Evolutionary conservation across 2,113 vertebrate species (phyloP).

Genomic region (Parus major): DNA sequence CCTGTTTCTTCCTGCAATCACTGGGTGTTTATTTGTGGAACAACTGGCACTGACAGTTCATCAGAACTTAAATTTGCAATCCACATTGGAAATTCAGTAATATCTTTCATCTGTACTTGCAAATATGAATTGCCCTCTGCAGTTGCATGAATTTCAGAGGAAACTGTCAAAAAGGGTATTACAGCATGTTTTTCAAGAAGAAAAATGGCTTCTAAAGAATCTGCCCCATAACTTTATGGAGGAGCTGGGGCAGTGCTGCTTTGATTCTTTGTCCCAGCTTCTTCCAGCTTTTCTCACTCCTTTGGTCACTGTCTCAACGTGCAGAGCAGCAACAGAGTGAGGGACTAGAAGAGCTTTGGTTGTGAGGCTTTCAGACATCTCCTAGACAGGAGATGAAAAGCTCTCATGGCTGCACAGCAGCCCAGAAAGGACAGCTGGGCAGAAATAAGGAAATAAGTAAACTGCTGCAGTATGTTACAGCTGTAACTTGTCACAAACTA

Average conservation of each 20-base stretch:
- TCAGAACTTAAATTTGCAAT: neutral
- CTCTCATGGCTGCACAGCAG: neutral
- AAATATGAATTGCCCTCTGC: neutral
- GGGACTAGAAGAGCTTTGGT: neutral
- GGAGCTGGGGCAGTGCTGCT: neutral
- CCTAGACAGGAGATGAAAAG: neutral
- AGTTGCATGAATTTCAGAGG: conserved; percentile 7
- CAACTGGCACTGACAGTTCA: neutral
- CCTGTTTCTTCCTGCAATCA: neutral
- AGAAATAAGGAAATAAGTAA: neutral
- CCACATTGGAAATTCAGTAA: neutral
- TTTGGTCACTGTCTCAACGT: neutral
- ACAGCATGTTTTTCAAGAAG: neutral
- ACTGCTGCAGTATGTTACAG: neutral
- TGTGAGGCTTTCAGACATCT: neutral
- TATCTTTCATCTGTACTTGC: neutral
- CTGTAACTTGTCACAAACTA: neutral
- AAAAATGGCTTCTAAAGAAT: neutral
- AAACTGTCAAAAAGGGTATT: neutral
- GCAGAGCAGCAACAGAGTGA: neutral
- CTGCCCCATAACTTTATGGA: neutral
- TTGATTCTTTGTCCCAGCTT: neutral
- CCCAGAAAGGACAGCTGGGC: neutral
- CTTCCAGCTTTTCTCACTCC: neutral
- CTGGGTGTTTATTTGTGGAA: conserved; percentile 22